Conservation (phyloP, 2,797 vertebrate species). For the Pseudochaenichthys georgianus region DNA sequence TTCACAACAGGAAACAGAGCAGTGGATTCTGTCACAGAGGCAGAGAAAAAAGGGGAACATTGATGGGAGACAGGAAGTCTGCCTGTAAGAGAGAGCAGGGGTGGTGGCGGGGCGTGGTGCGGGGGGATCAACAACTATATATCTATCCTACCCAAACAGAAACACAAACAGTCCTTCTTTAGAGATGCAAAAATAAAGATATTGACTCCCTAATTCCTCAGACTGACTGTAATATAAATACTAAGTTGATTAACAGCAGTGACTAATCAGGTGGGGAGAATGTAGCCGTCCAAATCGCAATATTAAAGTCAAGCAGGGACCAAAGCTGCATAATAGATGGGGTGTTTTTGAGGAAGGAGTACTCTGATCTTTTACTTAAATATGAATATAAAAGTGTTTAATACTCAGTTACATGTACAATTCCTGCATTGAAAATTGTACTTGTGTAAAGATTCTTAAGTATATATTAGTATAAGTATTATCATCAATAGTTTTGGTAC, state of each 20-base stretch:
- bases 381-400: too few species aligned
- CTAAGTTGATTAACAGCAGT: not conserved
- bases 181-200: not conserved
- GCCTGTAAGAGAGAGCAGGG: constrained; percentile 64
- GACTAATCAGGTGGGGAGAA: constrained; percentile 21
- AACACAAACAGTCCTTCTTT: constrained; percentile 4
- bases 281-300: not conserved
- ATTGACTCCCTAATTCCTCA: not conserved
- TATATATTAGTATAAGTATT: too few species aligned
- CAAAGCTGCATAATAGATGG: not conserved
- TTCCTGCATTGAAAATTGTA: too few species aligned
- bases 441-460: too few species aligned
- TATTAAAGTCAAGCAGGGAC: not conserved
- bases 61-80: constrained; percentile 88
- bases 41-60: constrained; percentile 83
- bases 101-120: constrained; percentile 41
- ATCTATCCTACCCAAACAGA: constrained; percentile 10
- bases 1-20: constrained; percentile 96
- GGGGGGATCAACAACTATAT: constrained; percentile 32
- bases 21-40: constrained; percentile 92
- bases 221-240: not conserved
- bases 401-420: too few species aligned
- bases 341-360: not conserved
- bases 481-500: too few species aligned
- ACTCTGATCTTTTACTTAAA: too few species aligned